Base-by-base conservation (phyloP, 2,797 vertebrate genomes). In the Syncerus caffer region DNA sequence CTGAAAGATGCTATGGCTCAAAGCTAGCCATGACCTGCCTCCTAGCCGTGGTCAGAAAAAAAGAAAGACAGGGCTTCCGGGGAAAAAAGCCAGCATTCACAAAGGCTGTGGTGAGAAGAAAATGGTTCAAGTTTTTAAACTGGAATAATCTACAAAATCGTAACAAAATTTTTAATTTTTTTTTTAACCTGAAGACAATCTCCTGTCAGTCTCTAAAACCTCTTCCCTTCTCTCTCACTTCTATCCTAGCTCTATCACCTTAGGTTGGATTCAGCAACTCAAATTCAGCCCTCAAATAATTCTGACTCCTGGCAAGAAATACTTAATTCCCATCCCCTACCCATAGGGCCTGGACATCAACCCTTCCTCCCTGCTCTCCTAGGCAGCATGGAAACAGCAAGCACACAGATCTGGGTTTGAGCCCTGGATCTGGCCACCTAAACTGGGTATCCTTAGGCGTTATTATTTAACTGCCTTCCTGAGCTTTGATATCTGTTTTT, bases 261-360 rank as follows among this genome's bases (percentile, higher is more conserved):
- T 71, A 85, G 27, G 31, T 82, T 53, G 55, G 45, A 94, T 76
- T 95, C 31, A 38, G 51, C 34, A 97, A 95, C 51, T 96, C 62
- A 92, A 90, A 95, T 62, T 6, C 8, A 55, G 10, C 71, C 64
- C 19, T 89, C 84, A 83, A 60, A 92, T 14, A 96, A 93, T 93
- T 89, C 45, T 97, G 21, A 93, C 51, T 86, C 53, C 29, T 88
- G 53, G 34, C 21, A 90, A 38, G 38, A 97, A 94, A 85, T 80
- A 85, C 6, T 58, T 90, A 38, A 95, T 3, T 90, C 42, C 25
- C 47, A 97, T 47, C 9, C 27, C 16, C 62, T 71, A 90, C 23
- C 34, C 31, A 82, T 0, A 79, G 74, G n/a, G 29, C 34, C 85
- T 90, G 25, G 47, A 23, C 58, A 83, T 62, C n/a, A 90, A 90